Evolutionary conservation across 2,797 vertebrate genomes (phyloP).

Genomic region (Thalassophryne amazonica): DNA sequence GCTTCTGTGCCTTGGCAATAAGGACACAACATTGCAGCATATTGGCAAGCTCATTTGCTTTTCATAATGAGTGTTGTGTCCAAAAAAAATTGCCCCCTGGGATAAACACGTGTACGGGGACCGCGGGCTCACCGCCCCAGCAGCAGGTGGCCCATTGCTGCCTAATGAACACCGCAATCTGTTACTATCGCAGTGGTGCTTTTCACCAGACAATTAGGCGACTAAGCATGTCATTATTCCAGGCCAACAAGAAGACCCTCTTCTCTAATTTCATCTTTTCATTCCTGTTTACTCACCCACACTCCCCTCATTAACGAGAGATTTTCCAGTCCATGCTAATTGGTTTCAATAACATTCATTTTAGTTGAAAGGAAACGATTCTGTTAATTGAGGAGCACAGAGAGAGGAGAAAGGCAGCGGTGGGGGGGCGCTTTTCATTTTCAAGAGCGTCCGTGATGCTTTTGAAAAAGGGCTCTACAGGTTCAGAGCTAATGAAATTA

Average conservation of each 20-base stretch:
- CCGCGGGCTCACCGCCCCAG: conserved; percentile 88
- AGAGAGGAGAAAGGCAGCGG: conserved; percentile 48
- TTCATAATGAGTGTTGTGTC: conserved; percentile 93
- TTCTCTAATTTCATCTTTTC: conserved; percentile 99
- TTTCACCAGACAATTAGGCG: conserved; percentile 99
- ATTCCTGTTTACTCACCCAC: conserved; percentile 99
- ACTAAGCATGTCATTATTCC: conserved; percentile 99
- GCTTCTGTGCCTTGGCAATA: conserved; percentile 95
- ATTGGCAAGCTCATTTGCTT: conserved; percentile 99
- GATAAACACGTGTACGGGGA: conserved; percentile 92
- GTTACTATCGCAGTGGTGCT: conserved; percentile 91
- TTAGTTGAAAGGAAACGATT: conserved; percentile 98
- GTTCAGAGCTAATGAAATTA: conserved; percentile 98
- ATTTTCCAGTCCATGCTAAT: conserved; percentile 99
- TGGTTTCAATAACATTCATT: conserved; percentile 99
- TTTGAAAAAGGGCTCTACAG: conserved; percentile 95
- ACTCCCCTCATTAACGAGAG: conserved; percentile 99
- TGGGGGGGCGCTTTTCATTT: conserved; percentile 86
- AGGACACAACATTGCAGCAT: conserved; percentile 98
- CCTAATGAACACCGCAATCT: conserved; percentile 99
- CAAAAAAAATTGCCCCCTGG: conserved; percentile 87
- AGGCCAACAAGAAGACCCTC: conserved; percentile 98
- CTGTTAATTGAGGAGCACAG: conserved; percentile 98
- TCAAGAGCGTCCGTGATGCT: conserved; percentile 91
- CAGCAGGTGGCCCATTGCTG: conserved; percentile 99